Percentiles rank a stretch among this genome's conserved stretches.
These are phyloP conservation scores for Phrynosoma blainvillii DNA, from an alignment of 2,113 vertebrate species.

Conservation along the genomic window DNA sequence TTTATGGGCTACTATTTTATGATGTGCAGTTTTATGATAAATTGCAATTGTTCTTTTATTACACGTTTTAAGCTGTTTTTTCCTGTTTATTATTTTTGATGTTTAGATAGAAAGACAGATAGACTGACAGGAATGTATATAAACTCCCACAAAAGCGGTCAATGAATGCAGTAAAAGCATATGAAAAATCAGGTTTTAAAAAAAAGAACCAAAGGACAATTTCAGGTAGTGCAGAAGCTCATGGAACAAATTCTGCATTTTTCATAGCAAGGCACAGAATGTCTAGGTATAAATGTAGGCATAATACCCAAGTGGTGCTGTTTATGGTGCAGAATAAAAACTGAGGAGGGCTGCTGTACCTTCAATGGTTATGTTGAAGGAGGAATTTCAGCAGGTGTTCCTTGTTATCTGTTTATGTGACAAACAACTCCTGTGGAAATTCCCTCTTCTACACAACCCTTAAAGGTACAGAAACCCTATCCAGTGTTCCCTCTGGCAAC, in stretches of 20 bases:
- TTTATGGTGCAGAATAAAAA: too few relatives aligned
- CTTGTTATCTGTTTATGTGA: too few relatives aligned
- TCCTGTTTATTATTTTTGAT: not conserved
- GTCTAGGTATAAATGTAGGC: not conserved
- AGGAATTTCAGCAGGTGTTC: too few relatives aligned
- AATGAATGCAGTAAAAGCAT: not conserved
- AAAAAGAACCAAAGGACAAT: not conserved
- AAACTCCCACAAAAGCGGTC: not conserved
- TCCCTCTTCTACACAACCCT: too few relatives aligned
- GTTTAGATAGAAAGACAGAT: not conserved
- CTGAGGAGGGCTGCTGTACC: too few relatives aligned
- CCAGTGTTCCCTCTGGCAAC: not conserved
- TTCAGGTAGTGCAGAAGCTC: not conserved
- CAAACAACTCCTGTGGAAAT: too few relatives aligned
- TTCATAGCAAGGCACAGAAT: not conserved
- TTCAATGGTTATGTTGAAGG: too few relatives aligned
- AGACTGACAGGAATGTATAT: not conserved
- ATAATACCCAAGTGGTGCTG: not conserved
- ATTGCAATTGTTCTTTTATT: slow-evolving; percentile 19
- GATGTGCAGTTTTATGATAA: slow-evolving; percentile 10
- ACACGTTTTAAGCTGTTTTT: not conserved
- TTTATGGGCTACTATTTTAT: slow-evolving; percentile 18
- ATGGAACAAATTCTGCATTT: not conserved
- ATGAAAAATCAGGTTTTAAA: not conserved
- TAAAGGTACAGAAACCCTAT: too few relatives aligned